Evolutionary conservation across 2,888 invertebrate genomes (phyloP), one percentile per base, ranked within the genome.

Genomic region (Geophilus truncorum): DNA sequence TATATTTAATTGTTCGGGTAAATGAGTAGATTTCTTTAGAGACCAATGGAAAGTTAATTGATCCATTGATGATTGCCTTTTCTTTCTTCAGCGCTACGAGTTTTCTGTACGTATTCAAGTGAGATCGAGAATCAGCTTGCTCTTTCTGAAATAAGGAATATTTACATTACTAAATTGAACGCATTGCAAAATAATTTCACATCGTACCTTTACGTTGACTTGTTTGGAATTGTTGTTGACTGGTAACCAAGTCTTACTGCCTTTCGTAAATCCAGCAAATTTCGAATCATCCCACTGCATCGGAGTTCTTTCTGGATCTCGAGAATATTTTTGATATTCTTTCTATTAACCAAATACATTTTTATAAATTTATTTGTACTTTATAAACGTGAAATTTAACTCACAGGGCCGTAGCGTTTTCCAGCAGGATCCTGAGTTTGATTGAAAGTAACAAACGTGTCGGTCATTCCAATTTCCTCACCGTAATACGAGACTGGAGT

Each of bases 401-500:
- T 25, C 45, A 82, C 82, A 18, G 32, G 45, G 51, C 79, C 81
- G 30, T 75, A 70, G 15, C 32, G 32, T 76, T 62, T 81, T 34
- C 82, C 82, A n/a, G 21, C 15, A 2, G 81, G 82, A 79, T 82
- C 81, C 18, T 79, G 25, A 4, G 79, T 45, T 18, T 81, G 79
- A 45, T 81, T 79, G 15, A 34, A 81, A 4, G 81, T 25, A 75
- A 81, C 25, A 25, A 70, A 70, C 18, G n/a, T 77, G 51, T 82
- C 80, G 6, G 75, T 18, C 82, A 82, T 93, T 9, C 93, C 94
- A 80, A 95, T 90, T 86, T 95, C 95, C 85, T 95, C 94, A 0
- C 95, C 94, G 84, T 95, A 93, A 85, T 97, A 97, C 0, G 94
- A 93, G 9, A 96, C 91, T 0, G 94, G 92, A 4, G 93, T 91